These are phyloP conservation scores for Pampusana beccarii DNA, from an alignment of 2,113 vertebrate genomes.

Conservation along the genomic window DNA sequence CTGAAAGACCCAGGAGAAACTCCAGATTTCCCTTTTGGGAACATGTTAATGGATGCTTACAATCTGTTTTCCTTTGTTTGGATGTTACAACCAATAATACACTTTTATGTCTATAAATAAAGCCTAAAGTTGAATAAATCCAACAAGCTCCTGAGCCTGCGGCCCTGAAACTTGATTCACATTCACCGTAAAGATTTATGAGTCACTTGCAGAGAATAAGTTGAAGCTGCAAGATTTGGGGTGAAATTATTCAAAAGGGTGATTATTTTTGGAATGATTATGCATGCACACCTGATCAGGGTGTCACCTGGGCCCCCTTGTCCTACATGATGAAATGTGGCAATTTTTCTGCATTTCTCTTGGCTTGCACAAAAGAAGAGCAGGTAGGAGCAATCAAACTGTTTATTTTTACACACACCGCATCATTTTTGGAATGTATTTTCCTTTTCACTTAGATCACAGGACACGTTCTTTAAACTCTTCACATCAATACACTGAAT, in stretches of 20 bases:
- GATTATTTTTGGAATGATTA: constrained; percentile 98
- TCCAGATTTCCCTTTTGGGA: constrained; percentile 81
- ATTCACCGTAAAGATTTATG: constrained; percentile 97
- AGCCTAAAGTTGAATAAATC: constrained; percentile 86
- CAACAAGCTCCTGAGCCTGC: constrained; percentile 89
- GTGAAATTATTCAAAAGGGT: constrained; percentile 95
- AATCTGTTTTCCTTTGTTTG: constrained; percentile 86
- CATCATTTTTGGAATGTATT: constrained; percentile 51
- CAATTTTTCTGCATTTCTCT: constrained; percentile 93
- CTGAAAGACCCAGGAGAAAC: constrained; percentile 75
- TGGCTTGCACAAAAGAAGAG: constrained; percentile 88
- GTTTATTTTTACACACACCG: constrained; percentile 77
- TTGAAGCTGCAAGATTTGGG: constrained; percentile 92
- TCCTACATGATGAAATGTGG: constrained; percentile 92
- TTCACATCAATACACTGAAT: constrained; percentile 67
- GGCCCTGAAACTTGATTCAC: constrained; percentile 91
- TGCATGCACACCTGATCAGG: constrained; percentile 96
- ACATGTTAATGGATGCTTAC: constrained; percentile 82
- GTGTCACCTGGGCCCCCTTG: constrained; percentile 87
- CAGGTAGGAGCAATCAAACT: constrained; percentile 72
- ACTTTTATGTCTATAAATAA: constrained; percentile 85
- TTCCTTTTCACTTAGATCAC: constrained; percentile 47
- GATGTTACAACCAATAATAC: constrained; percentile 83
- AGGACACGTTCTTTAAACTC: constrained; percentile 39
- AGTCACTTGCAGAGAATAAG: constrained; percentile 89